A percentile compares a stretch with the other conserved stretches of the same genome.
Evolutionary conservation across 1,140 invertebrate species (phyloP).

Genomic region (Dufourea novaeangliae): DNA sequence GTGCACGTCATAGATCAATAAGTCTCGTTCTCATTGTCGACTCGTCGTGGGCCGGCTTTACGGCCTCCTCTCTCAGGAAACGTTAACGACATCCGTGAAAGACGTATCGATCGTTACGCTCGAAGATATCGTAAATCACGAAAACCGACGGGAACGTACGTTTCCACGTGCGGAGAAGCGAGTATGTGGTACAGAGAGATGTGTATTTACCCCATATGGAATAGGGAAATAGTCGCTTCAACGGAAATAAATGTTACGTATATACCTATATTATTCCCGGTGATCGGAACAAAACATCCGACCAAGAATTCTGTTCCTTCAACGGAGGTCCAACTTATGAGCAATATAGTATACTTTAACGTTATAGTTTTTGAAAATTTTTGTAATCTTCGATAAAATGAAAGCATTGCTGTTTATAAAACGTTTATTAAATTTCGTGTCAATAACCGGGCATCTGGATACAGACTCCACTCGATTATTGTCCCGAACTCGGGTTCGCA

Average conservation of each 20-base stretch:
- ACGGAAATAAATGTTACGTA: slow-evolving; percentile 5
- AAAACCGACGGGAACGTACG: slow-evolving; percentile 41
- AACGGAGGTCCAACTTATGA: too few species aligned
- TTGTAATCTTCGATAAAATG: too few species aligned
- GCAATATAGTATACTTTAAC: too few species aligned
- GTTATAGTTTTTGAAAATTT: too few species aligned
- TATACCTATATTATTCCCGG: not conserved
- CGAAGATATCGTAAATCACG: slow-evolving; percentile 58
- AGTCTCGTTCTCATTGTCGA: slow-evolving; percentile 73
- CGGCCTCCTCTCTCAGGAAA: slow-evolving; percentile 70
- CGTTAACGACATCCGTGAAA: slow-evolving; percentile 73
- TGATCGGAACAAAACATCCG: too few species aligned
- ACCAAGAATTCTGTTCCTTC: too few species aligned
- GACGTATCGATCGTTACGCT: slow-evolving; percentile 66
- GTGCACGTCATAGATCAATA: slow-evolving; percentile 76
- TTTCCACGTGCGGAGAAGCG: slow-evolving; percentile 36
- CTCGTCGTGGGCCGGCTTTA: slow-evolving; percentile 44
- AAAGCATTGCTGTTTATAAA: too few species aligned
- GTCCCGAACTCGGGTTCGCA: too few species aligned
- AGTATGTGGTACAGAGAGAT: slow-evolving; percentile 25
- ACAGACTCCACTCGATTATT: too few species aligned
- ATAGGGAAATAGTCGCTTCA: not conserved
- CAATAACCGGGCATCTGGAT: too few species aligned
- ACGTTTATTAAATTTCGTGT: too few species aligned
- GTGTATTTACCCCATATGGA: slow-evolving; percentile 25